Evolutionary conservation across 1,140 invertebrate species (phyloP).

Genomic region (Goniozus legneri): DNA sequence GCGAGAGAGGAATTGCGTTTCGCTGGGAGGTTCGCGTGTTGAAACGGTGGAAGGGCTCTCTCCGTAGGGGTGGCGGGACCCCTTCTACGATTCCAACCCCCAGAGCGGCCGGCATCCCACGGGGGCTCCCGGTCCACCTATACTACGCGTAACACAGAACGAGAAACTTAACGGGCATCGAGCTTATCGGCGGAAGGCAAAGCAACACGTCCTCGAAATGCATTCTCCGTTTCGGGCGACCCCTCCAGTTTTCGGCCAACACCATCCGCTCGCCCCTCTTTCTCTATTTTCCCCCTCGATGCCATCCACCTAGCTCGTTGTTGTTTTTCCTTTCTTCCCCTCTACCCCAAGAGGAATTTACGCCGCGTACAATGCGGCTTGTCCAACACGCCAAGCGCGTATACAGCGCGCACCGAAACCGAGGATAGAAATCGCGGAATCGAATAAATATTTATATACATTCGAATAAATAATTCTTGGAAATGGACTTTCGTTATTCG

Average conservation of each 20-base stretch:
- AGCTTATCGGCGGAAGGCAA: slow-evolving; percentile 19
- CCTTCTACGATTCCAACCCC: not conserved
- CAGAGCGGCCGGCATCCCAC: slow-evolving; percentile 19
- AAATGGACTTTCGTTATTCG: no score
- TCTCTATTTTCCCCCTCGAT: not conserved
- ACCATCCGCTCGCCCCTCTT: not conserved
- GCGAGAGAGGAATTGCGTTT: no score
- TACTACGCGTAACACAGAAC: slow-evolving; percentile 13
- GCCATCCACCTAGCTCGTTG: not conserved
- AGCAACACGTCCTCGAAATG: no score
- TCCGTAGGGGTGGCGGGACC: slow-evolving; percentile 8
- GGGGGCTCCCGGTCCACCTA: slow-evolving; percentile 14
- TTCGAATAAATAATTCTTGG: no score
- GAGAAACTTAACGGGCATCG: slow-evolving; percentile 32
- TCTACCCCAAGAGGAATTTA: not conserved
- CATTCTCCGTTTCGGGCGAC: not conserved
- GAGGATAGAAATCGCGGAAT: no score
- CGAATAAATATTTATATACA: no score
- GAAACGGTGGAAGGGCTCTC: no score
- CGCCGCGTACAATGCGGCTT: no score
- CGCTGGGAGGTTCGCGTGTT: no score
- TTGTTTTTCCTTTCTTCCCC: not conserved
- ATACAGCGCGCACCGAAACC: no score
- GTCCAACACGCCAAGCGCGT: no score
- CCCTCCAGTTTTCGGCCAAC: not conserved